Conservation (phyloP, 2,888 invertebrate species). For the Aplocera efformata region DNA sequence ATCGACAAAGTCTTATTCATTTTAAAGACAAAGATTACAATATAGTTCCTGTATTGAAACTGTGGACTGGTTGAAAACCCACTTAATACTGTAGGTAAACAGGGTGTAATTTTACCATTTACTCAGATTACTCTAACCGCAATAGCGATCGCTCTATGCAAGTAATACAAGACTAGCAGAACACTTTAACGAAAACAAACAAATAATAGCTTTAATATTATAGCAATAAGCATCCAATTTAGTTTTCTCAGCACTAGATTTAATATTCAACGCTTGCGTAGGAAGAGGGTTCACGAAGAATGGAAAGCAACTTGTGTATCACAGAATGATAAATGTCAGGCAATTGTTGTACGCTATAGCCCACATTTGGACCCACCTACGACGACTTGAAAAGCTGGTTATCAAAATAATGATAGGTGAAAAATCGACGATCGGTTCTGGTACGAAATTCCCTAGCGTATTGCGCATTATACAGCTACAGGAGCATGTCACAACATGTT, state of each 20-base stretch:
- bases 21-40: no score
- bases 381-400: slow-evolving; percentile 7
- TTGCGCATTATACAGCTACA: no score
- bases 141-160: slow-evolving; percentile 44
- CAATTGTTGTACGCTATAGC: slow-evolving; percentile 20
- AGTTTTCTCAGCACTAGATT: slow-evolving; percentile 23
- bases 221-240: slow-evolving; percentile 31
- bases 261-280: slow-evolving; percentile 38
- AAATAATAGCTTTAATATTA: slow-evolving; percentile 25
- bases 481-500: no score
- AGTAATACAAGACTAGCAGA: slow-evolving; percentile 44
- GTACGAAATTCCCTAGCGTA: no score
- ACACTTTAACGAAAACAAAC: slow-evolving; percentile 20
- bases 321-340: slow-evolving; percentile 43
- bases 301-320: slow-evolving; percentile 41
- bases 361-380: slow-evolving; percentile 39
- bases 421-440: no score
- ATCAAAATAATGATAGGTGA: no score
- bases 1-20: no score
- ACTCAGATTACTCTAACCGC: slow-evolving; percentile 56
- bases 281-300: slow-evolving; percentile 42
- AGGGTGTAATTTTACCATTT: slow-evolving; percentile 53
- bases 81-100: slow-evolving; percentile 33
- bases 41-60: slow-evolving; percentile 12
- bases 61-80: slow-evolving; percentile 32